Evolutionary conservation across 1,140 invertebrate genomes (phyloP), one percentile per base, ranked within the genome.

Genomic region (Leptinotarsa undecemlineata): DNA sequence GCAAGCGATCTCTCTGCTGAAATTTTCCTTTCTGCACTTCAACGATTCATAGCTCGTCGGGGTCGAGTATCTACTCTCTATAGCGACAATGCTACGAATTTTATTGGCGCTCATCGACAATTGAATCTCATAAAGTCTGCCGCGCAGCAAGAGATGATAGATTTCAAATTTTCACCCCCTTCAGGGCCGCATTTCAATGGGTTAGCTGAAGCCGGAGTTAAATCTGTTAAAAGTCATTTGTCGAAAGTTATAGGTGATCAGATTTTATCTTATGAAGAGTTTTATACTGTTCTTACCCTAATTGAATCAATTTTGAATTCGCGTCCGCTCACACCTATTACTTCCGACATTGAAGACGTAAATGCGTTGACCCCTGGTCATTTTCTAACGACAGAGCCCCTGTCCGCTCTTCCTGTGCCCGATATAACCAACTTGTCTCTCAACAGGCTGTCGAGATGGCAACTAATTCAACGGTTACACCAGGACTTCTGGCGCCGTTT

Each of bases 21-120:
- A 66, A 23, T 21, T 0, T 66, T 66, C 14, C n/a, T 66, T 68
- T 33, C 6, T 33, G 33, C 33, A 33, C 33, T 33, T 33, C 33
- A 33, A 33, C 6, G 33, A 33, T 33, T n/a, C 17, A 47, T 68
- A 19, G n/a, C 57, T 21, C 17, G 67, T 1, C 4, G 66, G 1
- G 64, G 64, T 64, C 47, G 76, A 60, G 78, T 78, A 8, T 19
- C 47, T 0, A 68, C 68, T 8, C 77, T 87, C 1, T 82, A 81
- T 74, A 74, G 73, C 20, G 86, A 86, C 73, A 82, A 84, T 72
- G 85, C 80, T 0, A 84, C 83, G 0, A 85, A 82, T 68, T 86
- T 86, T 73, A 64, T 81, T 14, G 81, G 82, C 3, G 82, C 82
- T 33, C 74, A 81, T 26, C 23, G 33, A 42, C 15, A 68, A 42